phyloP scores from a whole-genome alignment of 2,797 vertebrate species.

The Ctenopoma multispine region DNA sequence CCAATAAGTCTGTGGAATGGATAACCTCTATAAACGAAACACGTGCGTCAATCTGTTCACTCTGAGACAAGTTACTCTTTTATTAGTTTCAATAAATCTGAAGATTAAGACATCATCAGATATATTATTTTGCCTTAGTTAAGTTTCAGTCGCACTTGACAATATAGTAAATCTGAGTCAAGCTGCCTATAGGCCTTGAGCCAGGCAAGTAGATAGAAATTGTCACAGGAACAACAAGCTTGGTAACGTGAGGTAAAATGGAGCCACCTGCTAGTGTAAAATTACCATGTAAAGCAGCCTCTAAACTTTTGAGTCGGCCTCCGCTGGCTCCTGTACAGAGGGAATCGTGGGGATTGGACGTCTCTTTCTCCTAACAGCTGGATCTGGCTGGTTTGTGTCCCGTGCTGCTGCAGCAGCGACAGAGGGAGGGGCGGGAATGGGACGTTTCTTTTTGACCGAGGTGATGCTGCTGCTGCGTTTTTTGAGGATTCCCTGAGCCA shows the following conservation, averaged over 20 bases:
- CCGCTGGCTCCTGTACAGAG: conserved; percentile 15
- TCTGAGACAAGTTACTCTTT: conserved; percentile 60
- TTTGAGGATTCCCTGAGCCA: conserved; percentile 81
- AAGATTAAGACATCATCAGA: conserved; percentile 46
- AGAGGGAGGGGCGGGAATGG: conserved; percentile 69
- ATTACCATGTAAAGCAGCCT: conserved; percentile 30
- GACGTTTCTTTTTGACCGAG: conserved; percentile 70
- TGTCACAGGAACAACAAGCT: conserved; percentile 49
- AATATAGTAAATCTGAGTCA: conserved; percentile 47
- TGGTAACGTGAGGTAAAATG: conserved; percentile 55
- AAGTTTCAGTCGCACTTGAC: conserved; percentile 53
- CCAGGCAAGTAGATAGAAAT: conserved; percentile 34
- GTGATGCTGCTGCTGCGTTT: conserved; percentile 56
- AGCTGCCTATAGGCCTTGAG: conserved; percentile 31
- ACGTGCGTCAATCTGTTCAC: conserved; percentile 59
- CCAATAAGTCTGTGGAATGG: conserved; percentile 69
- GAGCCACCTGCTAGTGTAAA: conserved; percentile 52
- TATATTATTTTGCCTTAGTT: conserved; percentile 45
- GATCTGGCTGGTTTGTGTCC: conserved; percentile 59
- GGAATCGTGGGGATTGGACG: conserved; percentile 69
- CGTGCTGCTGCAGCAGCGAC: conserved; percentile 19
- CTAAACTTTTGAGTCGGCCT: conserved; percentile 70
- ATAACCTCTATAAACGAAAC: conserved; percentile 67
- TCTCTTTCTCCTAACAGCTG: conserved; percentile 75
- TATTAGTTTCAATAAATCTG: conserved; percentile 70